Conservation (phyloP, 2,113 vertebrate genomes). For the Oxyruncus cristatus region DNA sequence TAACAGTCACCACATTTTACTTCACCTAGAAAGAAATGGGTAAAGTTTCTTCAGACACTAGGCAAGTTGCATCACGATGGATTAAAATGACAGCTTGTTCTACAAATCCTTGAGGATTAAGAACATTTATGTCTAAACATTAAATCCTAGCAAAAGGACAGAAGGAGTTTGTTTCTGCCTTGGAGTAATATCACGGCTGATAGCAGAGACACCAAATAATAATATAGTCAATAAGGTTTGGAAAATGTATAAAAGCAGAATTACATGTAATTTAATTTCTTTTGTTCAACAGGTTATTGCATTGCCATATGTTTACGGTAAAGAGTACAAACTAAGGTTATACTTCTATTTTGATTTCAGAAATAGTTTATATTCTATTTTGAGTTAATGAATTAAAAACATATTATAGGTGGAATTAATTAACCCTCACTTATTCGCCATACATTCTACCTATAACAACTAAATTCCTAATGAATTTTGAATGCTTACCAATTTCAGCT, state of each 20-base stretch:
- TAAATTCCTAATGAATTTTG: neutral
- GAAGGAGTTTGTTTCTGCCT: neutral
- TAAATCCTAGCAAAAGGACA: neutral
- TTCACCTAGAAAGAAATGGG: neutral
- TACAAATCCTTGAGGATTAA: constrained; percentile 37
- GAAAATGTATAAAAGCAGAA: neutral
- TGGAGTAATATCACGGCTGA: neutral
- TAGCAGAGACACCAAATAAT: neutral
- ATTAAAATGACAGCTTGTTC: constrained; percentile 42
- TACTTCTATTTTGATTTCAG: neutral
- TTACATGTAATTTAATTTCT: neutral
- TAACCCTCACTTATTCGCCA: neutral
- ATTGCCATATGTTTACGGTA: neutral
- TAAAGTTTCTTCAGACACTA: neutral
- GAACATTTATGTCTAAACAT: neutral
- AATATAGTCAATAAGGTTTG: neutral
- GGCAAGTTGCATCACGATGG: neutral
- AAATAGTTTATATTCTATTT: neutral
- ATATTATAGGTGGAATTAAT: neutral
- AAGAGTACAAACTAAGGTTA: neutral
- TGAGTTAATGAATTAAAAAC: neutral
- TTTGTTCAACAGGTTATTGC: neutral
- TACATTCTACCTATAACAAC: neutral
- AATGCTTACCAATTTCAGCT: neutral
- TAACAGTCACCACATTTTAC: neutral